phyloP scores from a whole-genome alignment of 2,888 invertebrate species.

The Pherbina coryleti region DNA sequence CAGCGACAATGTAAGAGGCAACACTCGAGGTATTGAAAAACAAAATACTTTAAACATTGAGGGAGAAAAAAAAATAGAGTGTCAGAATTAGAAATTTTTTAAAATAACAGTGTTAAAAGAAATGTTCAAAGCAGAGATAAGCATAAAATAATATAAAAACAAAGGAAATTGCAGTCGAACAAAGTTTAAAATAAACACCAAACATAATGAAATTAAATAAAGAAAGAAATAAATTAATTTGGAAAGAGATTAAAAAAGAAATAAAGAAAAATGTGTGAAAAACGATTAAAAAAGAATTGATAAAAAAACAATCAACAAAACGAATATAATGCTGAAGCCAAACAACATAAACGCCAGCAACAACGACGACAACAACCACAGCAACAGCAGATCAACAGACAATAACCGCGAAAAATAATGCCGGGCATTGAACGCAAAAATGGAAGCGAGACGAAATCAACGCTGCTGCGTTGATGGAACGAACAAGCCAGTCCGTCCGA shows the following conservation, averaged over 20 bases:
- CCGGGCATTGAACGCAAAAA: conserved; percentile 37
- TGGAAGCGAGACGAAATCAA: conserved; percentile 22
- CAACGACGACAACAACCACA: conserved; percentile 35
- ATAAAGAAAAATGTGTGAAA: conserved; percentile 5
- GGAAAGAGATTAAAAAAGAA: background rate
- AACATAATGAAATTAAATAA: background rate
- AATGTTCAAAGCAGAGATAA: background rate
- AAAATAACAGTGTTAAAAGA: background rate
- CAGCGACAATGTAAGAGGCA: too few relatives aligned
- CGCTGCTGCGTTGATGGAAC: background rate
- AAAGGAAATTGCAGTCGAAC: background rate
- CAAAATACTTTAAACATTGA: background rate
- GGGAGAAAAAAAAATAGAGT: conserved; percentile 2
- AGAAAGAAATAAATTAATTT: too few relatives aligned
- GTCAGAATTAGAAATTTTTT: background rate
- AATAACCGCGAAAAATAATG: conserved; percentile 25
- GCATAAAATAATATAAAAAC: background rate
- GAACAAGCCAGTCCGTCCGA: background rate
- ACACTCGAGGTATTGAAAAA: background rate
- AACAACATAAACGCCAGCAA: conserved; percentile 43
- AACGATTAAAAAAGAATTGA: conserved; percentile 52
- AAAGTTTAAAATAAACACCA: background rate
- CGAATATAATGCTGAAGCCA: conserved; percentile 54
- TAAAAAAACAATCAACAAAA: conserved; percentile 44
- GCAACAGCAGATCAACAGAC: conserved; percentile 26